Evolutionary conservation across 37 sponge, comb jelly and placozoan genomes (phyloP), one percentile per base, ranked within the genome.

Genomic region (Ephydatia muelleri): DNA sequence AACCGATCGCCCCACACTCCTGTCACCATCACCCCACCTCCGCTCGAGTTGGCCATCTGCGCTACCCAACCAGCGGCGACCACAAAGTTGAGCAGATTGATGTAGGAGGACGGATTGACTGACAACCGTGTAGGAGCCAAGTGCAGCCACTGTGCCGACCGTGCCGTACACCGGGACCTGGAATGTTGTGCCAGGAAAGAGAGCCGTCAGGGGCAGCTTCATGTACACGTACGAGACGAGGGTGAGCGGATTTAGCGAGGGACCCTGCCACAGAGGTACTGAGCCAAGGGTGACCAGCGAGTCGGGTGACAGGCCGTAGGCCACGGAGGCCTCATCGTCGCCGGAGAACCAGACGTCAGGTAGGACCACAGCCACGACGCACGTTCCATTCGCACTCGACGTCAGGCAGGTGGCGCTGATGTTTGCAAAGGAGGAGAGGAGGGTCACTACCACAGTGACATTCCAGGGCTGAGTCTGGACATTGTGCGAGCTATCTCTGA

Each of bases 281-380:
- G 49, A 29, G 16, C 83, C 79, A 0, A 79, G 65, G 38, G 37
- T 28, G 21, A 76, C 67, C 11, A 76, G 69, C 0, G 72, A 4
- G n/a, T 14, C 66, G 11, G 12, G 25, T 0, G 47, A 31, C 3
- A 81, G 67, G 11, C 83, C 84, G 79, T 70, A 83, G 35, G 64
- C 16, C 3, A 83, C 84, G 35, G 67, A 37, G 5, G 49, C 49
- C 32, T 35, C 57, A 5, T 38, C 73, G 21, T 29, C 38, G 28
- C 32, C 43, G 9, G 49, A 25, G 39, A 91, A 93, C 91, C 91
- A 87, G 0, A 39, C 36, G 16, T 14, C 31, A n/a, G 91, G 94
- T 35, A 93, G 35, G 33, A 72, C 2, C 8, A 87, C 40, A 48
- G 85, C 25, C 0, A 73, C 79, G 1, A 84, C 66, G 73, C 91